Conservation (phyloP, 2,888 invertebrate genomes). For the Drosophila merina region DNA sequence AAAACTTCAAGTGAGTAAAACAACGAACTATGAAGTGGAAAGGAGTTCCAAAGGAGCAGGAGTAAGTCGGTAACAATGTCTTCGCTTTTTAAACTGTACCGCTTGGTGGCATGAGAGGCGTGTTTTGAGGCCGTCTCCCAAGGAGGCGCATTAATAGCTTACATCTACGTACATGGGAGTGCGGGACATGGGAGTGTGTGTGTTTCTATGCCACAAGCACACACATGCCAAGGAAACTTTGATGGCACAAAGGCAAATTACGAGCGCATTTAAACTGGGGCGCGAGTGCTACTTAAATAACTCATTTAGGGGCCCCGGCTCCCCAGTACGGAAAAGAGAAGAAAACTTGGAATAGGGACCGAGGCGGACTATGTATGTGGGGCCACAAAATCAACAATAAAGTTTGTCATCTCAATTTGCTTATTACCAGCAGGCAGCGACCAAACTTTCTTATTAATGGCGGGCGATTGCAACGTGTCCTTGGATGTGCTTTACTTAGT, state of each 20-base stretch:
- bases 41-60: too few relatives aligned
- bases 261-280: slow-evolving; percentile 79
- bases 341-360: neutral
- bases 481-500: neutral
- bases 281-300: slow-evolving; percentile 80
- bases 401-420: slow-evolving; percentile 79
- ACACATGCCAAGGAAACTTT: slow-evolving; percentile 58
- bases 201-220: slow-evolving; percentile 41
- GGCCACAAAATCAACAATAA: slow-evolving; percentile 76
- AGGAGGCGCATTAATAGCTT: slow-evolving; percentile 75
- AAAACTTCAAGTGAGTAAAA: neutral
- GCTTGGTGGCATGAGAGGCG: neutral
- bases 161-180: slow-evolving; percentile 20
- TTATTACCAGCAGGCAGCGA: slow-evolving; percentile 70
- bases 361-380: slow-evolving; percentile 20
- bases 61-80: neutral
- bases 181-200: slow-evolving; percentile 11
- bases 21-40: neutral
- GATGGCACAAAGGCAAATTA: slow-evolving; percentile 78
- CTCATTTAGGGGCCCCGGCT: slow-evolving; percentile 73
- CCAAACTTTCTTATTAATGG: slow-evolving; percentile 76
- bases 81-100: neutral
- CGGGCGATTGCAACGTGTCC: slow-evolving; percentile 72
- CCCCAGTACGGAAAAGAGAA: slow-evolving; percentile 39
- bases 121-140: slow-evolving; percentile 32